Percentiles rank a stretch among this genome's conserved stretches.
Evolutionary conservation across 2,113 vertebrate species (phyloP).

Genomic region (Phaetusa simplex): DNA sequence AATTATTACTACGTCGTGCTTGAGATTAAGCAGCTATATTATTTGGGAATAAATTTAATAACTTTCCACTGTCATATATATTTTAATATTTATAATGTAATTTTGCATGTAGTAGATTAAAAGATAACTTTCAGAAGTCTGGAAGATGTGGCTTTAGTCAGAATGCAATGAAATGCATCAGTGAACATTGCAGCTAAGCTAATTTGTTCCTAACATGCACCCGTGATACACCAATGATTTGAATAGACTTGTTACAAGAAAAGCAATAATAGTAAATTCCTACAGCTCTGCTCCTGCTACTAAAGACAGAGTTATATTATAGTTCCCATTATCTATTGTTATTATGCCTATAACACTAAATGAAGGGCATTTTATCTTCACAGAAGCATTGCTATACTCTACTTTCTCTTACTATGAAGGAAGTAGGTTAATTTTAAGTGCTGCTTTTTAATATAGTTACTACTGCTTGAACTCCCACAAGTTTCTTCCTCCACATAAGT

Average conservation of each 20-base stretch:
- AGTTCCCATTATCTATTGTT: background rate
- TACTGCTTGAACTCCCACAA: background rate
- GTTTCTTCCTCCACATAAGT: background rate
- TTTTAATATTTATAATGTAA: slow-evolving; percentile 26
- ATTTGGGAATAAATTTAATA: slow-evolving; percentile 1
- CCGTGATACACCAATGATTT: background rate
- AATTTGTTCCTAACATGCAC: background rate
- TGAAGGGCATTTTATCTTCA: background rate
- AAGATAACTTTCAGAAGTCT: background rate
- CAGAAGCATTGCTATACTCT: background rate
- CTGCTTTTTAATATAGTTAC: background rate
- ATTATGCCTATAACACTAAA: background rate
- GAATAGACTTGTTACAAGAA: background rate
- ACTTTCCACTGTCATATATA: background rate
- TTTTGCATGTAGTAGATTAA: background rate
- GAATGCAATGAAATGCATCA: slow-evolving; percentile 7
- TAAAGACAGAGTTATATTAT: background rate
- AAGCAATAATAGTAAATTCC: background rate
- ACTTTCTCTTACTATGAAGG: background rate
- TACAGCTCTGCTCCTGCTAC: background rate
- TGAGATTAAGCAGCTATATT: background rate
- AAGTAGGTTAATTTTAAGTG: background rate
- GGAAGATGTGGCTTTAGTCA: background rate
- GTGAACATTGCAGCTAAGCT: background rate
- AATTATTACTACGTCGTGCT: background rate